Evolutionary conservation across 2,888 invertebrate species (phyloP).

Genomic region (Chymomyza procnemis): DNA sequence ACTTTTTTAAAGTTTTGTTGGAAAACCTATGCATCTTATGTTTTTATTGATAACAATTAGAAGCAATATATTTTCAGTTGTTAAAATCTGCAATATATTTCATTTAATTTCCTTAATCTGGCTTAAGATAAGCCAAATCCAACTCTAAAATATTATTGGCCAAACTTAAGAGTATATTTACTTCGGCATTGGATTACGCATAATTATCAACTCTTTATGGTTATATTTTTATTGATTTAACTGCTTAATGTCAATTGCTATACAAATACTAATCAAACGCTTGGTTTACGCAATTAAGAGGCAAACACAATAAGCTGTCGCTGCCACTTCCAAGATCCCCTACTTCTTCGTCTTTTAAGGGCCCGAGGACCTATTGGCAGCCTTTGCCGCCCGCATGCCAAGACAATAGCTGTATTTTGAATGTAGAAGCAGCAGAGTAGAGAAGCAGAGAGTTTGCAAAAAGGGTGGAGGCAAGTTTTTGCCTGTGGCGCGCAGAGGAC

Average conservation of each 20-base stretch:
- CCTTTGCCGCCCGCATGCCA: too few species aligned
- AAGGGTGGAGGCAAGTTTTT: neutral
- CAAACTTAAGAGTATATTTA: neutral
- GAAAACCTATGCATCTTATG: too few species aligned
- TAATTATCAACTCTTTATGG: neutral
- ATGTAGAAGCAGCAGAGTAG: too few species aligned
- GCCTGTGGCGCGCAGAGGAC: neutral
- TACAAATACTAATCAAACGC: conserved; percentile 67
- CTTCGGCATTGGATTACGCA: neutral
- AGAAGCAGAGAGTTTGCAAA: too few species aligned
- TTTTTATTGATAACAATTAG: too few species aligned
- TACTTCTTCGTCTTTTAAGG: neutral
- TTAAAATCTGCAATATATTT: too few species aligned
- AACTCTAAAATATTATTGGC: too few species aligned
- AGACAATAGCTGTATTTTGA: neutral
- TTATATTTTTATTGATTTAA: conserved; percentile 65
- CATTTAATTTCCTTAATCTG: too few species aligned
- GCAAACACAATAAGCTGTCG: conserved; percentile 31
- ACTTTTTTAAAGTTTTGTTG: too few species aligned
- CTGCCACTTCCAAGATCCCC: neutral
- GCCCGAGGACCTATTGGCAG: neutral
- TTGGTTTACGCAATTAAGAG: conserved; percentile 64
- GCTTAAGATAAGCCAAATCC: too few species aligned
- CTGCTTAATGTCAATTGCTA: conserved; percentile 66
- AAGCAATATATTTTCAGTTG: too few species aligned